Conservation (phyloP, 2,797 vertebrate species). For the Lithobates pipiens region DNA sequence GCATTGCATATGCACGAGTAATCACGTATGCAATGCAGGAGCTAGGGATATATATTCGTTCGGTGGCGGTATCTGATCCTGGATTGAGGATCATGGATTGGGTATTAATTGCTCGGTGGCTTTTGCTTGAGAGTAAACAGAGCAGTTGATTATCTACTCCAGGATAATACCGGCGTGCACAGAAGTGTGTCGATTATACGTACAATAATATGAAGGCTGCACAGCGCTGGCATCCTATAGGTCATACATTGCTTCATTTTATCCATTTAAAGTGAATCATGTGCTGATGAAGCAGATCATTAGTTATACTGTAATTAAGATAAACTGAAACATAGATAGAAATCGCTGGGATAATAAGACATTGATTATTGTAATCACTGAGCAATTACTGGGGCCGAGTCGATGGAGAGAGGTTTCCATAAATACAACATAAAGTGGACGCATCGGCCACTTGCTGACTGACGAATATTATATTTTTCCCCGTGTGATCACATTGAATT, state of each 20-base stretch:
- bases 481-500: not conserved
- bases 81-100: not conserved
- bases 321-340: not conserved
- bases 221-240: not conserved
- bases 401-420: constrained; percentile 10
- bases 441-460: not conserved
- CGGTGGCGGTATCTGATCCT: not conserved
- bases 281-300: not conserved
- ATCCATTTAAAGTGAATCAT: not conserved
- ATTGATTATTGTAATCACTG: constrained; percentile 19
- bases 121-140: not conserved
- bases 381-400: constrained; percentile 11
- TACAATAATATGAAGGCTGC: not conserved
- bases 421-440: constrained; percentile 1
- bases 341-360: constrained; percentile 14
- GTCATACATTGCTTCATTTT: not conserved
- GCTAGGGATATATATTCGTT: too few species aligned
- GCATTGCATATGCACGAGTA: too few species aligned
- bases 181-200: not conserved
- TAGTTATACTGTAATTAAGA: not conserved
- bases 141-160: not conserved
- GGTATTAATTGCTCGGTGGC: not conserved
- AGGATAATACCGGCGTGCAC: not conserved
- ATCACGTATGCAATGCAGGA: not conserved
- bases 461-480: not conserved